These are phyloP conservation scores for Leptinotarsa defecta DNA, from an alignment of 1,140 invertebrate species.

Conservation along the genomic window DNA sequence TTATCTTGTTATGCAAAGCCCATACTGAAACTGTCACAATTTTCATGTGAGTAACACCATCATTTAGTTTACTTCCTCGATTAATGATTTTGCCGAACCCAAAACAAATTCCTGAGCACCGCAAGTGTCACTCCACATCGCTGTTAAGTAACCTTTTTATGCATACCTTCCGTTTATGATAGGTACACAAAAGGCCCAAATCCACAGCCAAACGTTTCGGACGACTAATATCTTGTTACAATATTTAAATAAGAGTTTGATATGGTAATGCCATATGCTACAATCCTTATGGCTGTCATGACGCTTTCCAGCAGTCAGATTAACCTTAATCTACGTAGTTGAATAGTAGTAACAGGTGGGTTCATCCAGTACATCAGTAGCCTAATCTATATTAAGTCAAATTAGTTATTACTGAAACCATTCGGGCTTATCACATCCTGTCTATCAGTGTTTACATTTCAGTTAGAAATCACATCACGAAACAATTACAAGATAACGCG, in stretches of 20 bases:
- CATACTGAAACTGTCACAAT: no score
- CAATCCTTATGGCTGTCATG: conserved; percentile 39
- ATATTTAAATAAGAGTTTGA: conserved; percentile 27
- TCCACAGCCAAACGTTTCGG: conserved; percentile 4
- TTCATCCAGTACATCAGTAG: conserved; percentile 34
- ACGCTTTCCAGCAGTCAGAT: conserved; percentile 42
- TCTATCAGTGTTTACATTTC: conserved; percentile 25
- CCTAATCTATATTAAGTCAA: conserved; percentile 38
- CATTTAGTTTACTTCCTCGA: no score
- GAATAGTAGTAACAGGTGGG: conserved; percentile 43
- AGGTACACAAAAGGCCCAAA: neutral
- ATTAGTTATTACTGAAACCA: conserved; percentile 32
- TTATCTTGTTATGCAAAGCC: no score
- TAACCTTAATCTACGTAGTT: conserved; percentile 40
- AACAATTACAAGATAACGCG: conserved; percentile 40
- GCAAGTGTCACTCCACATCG: no score
- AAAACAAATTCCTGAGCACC: no score
- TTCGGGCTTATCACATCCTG: conserved; percentile 39
- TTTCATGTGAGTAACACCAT: no score
- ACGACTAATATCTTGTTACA: conserved; percentile 7
- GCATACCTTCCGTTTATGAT: no score
- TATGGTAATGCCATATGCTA: conserved; percentile 38
- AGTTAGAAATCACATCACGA: conserved; percentile 35
- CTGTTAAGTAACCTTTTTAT: no score
- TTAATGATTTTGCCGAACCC: no score